These are phyloP conservation scores for Pteropus alecto DNA, from an alignment of 2,113 vertebrate genomes.

Conservation along the genomic window DNA sequence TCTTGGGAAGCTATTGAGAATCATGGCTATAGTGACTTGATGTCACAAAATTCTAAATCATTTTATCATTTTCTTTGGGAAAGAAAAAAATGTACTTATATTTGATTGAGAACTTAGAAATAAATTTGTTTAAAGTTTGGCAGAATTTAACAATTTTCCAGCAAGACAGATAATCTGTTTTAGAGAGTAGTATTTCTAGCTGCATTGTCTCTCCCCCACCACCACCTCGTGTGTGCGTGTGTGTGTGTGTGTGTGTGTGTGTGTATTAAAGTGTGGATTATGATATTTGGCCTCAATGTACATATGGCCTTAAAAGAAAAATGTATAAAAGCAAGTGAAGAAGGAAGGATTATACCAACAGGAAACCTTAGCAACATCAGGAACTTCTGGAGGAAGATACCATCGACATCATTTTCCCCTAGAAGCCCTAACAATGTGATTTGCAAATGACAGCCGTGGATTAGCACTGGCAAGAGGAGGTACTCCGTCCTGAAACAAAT, in stretches of 20 bases:
- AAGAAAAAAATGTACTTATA: background rate
- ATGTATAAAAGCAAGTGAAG: background rate
- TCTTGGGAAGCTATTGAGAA: background rate
- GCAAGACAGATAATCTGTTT: conserved; percentile 12
- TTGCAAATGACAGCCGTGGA: background rate
- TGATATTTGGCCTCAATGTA: background rate
- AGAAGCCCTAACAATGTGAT: background rate
- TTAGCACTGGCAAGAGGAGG: background rate
- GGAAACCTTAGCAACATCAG: background rate
- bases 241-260: background rate
- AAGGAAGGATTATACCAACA: background rate
- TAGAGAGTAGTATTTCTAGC: background rate
- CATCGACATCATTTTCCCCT: background rate
- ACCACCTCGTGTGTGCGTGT: background rate
- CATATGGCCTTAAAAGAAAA: background rate
- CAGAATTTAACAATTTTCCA: background rate
- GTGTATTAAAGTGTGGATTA: background rate
- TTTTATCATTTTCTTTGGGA: background rate
- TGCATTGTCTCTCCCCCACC: background rate
- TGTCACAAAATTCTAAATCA: background rate
- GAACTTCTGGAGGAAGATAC: background rate
- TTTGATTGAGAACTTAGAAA: background rate
- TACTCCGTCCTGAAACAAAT: background rate
- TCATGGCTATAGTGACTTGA: background rate
- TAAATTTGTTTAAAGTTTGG: background rate